Percentiles rank a stretch among this genome's conserved stretches.
phyloP scores from a whole-genome alignment of 1,140 invertebrate species.

The Anastatus disparis region DNA sequence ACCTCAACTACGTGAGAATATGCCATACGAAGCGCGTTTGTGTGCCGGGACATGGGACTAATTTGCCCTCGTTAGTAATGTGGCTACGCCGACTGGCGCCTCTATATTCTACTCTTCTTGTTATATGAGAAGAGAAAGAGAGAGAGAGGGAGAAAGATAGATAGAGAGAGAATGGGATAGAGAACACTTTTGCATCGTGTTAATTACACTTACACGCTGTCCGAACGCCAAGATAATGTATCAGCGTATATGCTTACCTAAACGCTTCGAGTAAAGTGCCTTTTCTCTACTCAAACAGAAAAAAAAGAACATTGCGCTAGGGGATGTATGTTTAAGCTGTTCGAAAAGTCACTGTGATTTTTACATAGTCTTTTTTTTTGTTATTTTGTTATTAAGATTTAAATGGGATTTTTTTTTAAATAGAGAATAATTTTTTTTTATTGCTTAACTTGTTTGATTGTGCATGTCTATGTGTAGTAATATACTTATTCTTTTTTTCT shows the following conservation, averaged over 20 bases:
- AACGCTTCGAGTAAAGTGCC: conserved; percentile 17
- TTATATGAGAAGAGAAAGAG: neutral
- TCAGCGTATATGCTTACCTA: conserved; percentile 17
- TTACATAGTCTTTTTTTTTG: neutral
- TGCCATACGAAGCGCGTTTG: no score
- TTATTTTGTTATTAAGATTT: neutral
- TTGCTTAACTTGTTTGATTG: neutral
- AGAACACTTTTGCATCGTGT: no score
- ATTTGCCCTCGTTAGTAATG: conserved; percentile 59
- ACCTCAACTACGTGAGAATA: no score
- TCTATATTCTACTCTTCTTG: conserved; percentile 2
- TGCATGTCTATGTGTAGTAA: no score
- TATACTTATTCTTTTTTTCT: no score
- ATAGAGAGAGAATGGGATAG: no score
- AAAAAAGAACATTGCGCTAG: no score
- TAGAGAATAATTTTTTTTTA: neutral
- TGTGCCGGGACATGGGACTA: conserved; percentile 49
- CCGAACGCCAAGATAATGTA: conserved; percentile 46
- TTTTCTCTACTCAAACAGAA: no score
- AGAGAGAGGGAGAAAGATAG: conserved; percentile 12
- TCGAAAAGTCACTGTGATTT: no score
- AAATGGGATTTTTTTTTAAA: neutral
- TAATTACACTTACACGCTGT: conserved; percentile 58
- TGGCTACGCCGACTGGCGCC: conserved; percentile 23
- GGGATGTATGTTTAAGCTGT: no score